Base-by-base conservation (phyloP, 2,888 invertebrate genomes). In the Azorinus chamasolen region DNA sequence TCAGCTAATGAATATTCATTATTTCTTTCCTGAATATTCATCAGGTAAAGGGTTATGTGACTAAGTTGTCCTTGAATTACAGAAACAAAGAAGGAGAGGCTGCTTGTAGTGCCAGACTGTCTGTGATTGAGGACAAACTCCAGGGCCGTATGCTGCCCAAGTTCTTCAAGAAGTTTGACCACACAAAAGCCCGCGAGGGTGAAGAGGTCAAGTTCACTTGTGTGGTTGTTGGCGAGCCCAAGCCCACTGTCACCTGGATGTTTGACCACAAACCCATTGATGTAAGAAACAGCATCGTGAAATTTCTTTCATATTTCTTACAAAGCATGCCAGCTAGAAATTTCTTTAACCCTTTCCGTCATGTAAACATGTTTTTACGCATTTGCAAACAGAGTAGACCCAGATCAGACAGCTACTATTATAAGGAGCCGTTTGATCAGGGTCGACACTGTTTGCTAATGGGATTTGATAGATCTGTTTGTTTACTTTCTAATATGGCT, bases 211-310 rank as follows among this genome's bases (percentile, higher is more conserved):
- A 83, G 48, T 91, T 92, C 70, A 88, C 91, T 27, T 89, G 90
- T 62, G 87, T 90, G 24, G 88, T 92, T 22, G 85, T 89, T 14
- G 93, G 93, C 10, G 89, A 91, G 61, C 93, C 93, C 3, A 85
- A 80, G 24, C 92, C 93, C 1, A 87, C 88, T 18, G 85, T 93
- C 22, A 82, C 85, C n/a, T 93, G 92, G 93, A 85, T 85, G 78
- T 91, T 85, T 83, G 91, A 92, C 55, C 83, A 84, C 55, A 86
- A 83, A 71, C 79, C 80, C 3, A 83, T 86, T 41, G 70, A 74
- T 25, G 85, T 86, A 77, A 72, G 81, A 78, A 27, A 32, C 16
- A 48, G 12, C n/a, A n/a, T n/a, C n/a, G n/a, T n/a, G 18, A 48
- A 10, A 48, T n/a, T 12, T 12, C 2, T 20, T n/a, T 48, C 18